These are phyloP conservation scores for Clarias fuscus DNA, from an alignment of 2,797 vertebrate genomes.

Conservation along the genomic window DNA sequence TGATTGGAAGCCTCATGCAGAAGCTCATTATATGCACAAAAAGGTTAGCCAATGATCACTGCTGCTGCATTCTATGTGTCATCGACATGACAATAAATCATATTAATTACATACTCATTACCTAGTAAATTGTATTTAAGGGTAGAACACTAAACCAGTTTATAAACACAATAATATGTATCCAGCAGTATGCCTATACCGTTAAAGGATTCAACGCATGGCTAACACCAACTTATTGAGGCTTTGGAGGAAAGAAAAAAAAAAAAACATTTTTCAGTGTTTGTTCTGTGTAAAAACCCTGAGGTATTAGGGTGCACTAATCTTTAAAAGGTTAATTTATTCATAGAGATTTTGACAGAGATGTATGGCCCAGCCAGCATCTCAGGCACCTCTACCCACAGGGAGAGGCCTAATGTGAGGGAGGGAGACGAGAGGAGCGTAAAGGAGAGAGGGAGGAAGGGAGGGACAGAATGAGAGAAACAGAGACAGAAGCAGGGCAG, in stretches of 20 bases:
- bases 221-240: constrained; percentile 73
- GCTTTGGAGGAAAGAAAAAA: constrained; percentile 65
- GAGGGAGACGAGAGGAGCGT: constrained; percentile 69
- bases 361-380: constrained; percentile 89
- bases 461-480: constrained; percentile 46
- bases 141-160: constrained; percentile 6
- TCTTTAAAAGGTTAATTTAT: constrained; percentile 99
- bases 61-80: constrained; percentile 3
- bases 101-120: constrained; percentile 39
- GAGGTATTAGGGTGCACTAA: constrained; percentile 98
- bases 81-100: constrained; percentile 23
- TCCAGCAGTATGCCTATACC: constrained; percentile 52
- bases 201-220: constrained; percentile 68
- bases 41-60: neutral
- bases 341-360: constrained; percentile 99
- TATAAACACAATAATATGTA: constrained; percentile 35
- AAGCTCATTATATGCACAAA: neutral
- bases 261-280: constrained; percentile 80
- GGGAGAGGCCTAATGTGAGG: constrained; percentile 64
- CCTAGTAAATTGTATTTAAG: constrained; percentile 27
- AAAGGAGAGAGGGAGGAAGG: constrained; percentile 57
- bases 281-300: constrained; percentile 90
- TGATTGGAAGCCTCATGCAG: constrained; percentile 2
- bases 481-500: constrained; percentile 59
- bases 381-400: constrained; percentile 87